Base-by-base conservation (phyloP, 1,140 invertebrate genomes). In the Aphelenchoides fujianensis region DNA sequence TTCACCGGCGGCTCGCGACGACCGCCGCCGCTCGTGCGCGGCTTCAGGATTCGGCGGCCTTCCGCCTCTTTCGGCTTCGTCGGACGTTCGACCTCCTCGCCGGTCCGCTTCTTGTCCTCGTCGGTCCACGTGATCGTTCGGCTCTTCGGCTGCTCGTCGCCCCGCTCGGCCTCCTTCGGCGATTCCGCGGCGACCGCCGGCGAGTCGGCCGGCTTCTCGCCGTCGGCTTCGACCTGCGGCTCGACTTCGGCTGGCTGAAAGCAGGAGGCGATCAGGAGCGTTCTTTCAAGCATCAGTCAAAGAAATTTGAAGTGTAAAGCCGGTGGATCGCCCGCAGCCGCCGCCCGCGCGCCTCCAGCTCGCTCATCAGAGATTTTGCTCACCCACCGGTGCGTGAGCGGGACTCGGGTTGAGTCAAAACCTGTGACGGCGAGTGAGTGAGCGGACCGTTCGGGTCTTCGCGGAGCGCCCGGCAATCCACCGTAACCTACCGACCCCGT, bases 351-450 rank as follows among this genome's bases (percentile, higher is more conserved):
- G 16, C 31, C n/a, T n/a, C n/a, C n/a, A n/a, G n/a, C n/a, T n/a
- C 59, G 59, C 59, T 30, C 59, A 61, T 34, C 59, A 30, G 59
- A 61, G 36, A 61, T 16, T 61, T 61, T 61, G 59, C 59, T 61
- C 59, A 61, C 59, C 59, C 16, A n/a, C n/a, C 41, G 41, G 16
- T 16, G 16, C n/a, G n/a, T n/a, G 16, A 61, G 27, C 19, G n/a
- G n/a, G 27, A 19, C 59, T 31, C 16, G 36, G 59, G 59, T 61
- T 61, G 59, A 61, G 59, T 19, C 59, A n/a, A 61, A 61, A 31
- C 36, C 59, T 31, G 27, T 30, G 59, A 34, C 59, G 59, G 59
- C 59, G 59, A 16, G n/a, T n/a, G n/a, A n/a, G n/a, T n/a, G n/a
- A n/a, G n/a, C n/a, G n/a, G n/a, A n/a, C n/a, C 23, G 12, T 48